phyloP scores from a whole-genome alignment of 2,888 invertebrate species.

The Ophioninae sp. region DNA sequence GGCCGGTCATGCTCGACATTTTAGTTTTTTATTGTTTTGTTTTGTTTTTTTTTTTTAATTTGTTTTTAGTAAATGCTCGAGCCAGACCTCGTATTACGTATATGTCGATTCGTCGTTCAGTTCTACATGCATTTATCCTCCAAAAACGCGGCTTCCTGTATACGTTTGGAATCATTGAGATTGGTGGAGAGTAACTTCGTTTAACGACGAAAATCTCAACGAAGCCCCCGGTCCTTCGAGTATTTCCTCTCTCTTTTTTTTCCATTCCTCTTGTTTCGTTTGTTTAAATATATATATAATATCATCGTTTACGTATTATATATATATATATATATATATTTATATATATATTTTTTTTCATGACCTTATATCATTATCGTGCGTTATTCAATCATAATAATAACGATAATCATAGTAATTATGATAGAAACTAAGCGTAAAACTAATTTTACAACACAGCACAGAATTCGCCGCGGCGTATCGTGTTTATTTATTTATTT shows the following conservation, averaged over 20 bases:
- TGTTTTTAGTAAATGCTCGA: conserved; percentile 65
- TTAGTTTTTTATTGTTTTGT: conserved; percentile 14
- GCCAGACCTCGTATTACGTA: conserved; percentile 79
- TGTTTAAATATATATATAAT: conserved; percentile 61
- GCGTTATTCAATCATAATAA: conserved; percentile 65
- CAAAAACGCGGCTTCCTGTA: conserved; percentile 48
- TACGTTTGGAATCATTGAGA: conserved; percentile 35
- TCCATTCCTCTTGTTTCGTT: conserved; percentile 40
- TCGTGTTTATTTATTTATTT: conserved; percentile 58
- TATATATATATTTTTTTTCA: conserved; percentile 73
- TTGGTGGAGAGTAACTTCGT: conserved; percentile 16
- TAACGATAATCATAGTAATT: conserved; percentile 62
- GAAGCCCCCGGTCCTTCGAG: conserved; percentile 37
- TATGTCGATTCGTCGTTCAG: conserved; percentile 70
- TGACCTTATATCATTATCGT: conserved; percentile 79
- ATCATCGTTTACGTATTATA: conserved; percentile 50
- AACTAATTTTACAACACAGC: conserved; percentile 81
- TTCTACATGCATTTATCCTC: conserved; percentile 64
- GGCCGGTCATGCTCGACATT: conserved; percentile 74
- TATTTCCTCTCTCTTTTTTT: conserved; percentile 46
- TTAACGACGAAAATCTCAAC: conserved; percentile 35
- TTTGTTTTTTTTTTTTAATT: background rate
- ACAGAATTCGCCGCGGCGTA: conserved; percentile 79
- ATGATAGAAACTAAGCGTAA: conserved; percentile 77
- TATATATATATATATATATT: conserved; percentile 67